Evolutionary conservation across 2,113 vertebrate species (phyloP).

Genomic region (Galemys pyrenaicus): DNA sequence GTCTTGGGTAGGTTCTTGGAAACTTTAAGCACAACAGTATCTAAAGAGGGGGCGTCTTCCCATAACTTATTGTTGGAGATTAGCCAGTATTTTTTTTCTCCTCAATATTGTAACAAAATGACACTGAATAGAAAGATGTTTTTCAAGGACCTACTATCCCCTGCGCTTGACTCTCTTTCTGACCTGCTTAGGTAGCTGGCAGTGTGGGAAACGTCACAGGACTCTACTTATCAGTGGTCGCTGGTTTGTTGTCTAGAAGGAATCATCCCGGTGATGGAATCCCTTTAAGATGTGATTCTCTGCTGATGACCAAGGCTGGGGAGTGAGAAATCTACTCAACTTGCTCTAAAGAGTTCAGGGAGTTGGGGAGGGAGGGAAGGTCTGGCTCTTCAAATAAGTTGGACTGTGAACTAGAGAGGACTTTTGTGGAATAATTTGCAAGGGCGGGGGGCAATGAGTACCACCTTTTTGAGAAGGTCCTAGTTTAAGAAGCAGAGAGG

Average conservation of each 20-base stretch:
- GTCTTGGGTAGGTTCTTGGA: background rate
- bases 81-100: background rate
- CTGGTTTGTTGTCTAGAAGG: background rate
- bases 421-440: background rate
- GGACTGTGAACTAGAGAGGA: background rate
- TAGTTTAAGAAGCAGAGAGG: background rate
- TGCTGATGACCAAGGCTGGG: background rate
- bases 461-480: background rate
- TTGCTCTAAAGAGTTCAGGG: background rate
- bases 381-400: background rate
- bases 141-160: background rate
- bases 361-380: background rate
- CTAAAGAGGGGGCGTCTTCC: background rate
- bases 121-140: background rate
- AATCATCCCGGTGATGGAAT: background rate
- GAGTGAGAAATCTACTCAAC: background rate
- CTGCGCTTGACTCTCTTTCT: background rate
- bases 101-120: background rate
- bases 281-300: background rate
- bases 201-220: fast-evolving
- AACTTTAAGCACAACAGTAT: background rate
- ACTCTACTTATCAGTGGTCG: background rate
- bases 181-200: background rate
- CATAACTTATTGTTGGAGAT: background rate
- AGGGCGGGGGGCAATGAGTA: background rate